phyloP scores from a whole-genome alignment of 2,113 vertebrate genomes.

The Carassius carassius region DNA sequence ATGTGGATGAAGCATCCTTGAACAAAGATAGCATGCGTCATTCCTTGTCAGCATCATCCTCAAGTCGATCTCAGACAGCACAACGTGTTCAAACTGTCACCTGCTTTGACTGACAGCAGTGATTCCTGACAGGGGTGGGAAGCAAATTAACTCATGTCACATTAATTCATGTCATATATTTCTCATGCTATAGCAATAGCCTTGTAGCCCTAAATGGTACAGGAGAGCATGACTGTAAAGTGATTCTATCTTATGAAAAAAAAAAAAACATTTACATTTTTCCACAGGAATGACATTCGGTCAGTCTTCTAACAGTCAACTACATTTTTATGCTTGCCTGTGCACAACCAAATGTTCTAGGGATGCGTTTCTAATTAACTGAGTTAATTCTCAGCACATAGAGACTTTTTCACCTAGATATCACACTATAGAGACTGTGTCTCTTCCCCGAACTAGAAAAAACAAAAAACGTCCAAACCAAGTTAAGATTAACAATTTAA shows the following conservation, averaged over 20 bases:
- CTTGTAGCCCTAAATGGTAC: neutral
- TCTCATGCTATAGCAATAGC: neutral
- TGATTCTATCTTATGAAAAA: neutral
- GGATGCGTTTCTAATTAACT: no score
- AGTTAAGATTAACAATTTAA: no score
- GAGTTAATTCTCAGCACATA: no score
- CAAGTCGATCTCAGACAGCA: neutral
- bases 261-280: no score
- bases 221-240: neutral
- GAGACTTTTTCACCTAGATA: no score
- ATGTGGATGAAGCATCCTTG: conserved; percentile 5
- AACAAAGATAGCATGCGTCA: neutral
- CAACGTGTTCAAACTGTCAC: neutral
- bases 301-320: neutral
- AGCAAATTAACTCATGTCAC: neutral
- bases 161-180: neutral
- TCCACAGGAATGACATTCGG: no score
- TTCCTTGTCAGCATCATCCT: neutral
- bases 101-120: neutral
- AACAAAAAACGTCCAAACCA: no score
- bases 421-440: no score
- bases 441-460: no score
- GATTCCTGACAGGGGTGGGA: neutral
- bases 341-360: neutral
- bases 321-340: neutral